Base-by-base conservation (phyloP, 2,888 invertebrate species). In the Endomychus coccineus region DNA sequence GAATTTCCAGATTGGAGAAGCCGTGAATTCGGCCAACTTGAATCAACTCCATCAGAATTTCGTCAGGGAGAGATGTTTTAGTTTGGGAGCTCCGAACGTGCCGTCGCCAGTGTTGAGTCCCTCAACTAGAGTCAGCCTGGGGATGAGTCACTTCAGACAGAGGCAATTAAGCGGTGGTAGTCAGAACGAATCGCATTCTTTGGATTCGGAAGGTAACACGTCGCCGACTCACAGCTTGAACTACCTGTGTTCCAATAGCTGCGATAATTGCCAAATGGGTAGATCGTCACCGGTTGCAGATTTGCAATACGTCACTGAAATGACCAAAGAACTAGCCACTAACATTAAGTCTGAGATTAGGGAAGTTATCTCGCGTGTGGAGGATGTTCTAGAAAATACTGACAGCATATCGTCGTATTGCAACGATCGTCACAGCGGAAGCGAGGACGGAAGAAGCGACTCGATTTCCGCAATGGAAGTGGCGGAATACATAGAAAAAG, bases 301-400 rank as follows among this genome's bases (percentile, higher is more conserved):
- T 52, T 62, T 83, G 16, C 77, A 81, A 49, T 84, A 84, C 52
- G 78, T 84, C 1, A 80, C 81, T 51, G 83, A 83, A 63, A 78
- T 83, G 62, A 83, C 84, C 3, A 79, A 76, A 63, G 83, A 84
- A 65, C 67, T 85, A 43, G 84, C 84, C 1, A 83, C 81, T 6
- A 84, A 85, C 65, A 81, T 86, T 12, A 85, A 84, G 58, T 84
- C 84, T 2, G 85, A 85, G 68, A 80, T 86, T 23, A 71, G 85
- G 4, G 84, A 80, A 61, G 84, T 86, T 0, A 85, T 85, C 48
- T 82, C 80, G 2, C 79, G 77, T 62, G 85, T 86, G 1, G 84
- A 86, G 49, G 83, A 84, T 56, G 84, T 82, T 29, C 64, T 84
- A 17, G 82, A 83, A 43, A 81, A 80, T 57, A 75, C 77, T 1